Evolutionary conservation across 1,140 invertebrate genomes (phyloP), one percentile per base, ranked within the genome.

Genomic region (Oryctes rhinoceros): DNA sequence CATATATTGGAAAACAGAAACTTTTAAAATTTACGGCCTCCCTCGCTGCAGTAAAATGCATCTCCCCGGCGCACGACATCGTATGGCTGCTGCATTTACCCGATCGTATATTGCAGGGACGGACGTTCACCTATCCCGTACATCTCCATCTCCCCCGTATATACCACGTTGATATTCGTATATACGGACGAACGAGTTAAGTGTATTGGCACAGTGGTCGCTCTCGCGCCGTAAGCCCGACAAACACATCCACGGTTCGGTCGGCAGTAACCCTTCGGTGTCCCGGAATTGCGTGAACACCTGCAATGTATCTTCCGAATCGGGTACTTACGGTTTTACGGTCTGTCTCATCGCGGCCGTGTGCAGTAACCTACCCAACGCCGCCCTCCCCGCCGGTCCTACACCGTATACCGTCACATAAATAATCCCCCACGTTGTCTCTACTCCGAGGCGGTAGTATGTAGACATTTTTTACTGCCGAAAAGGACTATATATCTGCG

Each of bases 381-480:
- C 24, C 47, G 13, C 47, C 13, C 13, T 1, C 47, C 47, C 13
- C 62, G 11, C 65, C 6, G 20, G 65, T 67, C 20, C 20, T 67
- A 67, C 18, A 53, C 49, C 65, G 65, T 44, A 44, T 62, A 62
- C 53, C 65, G 65, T 67, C 65, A 67, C 65, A 67, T 67, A 67
- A 67, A 67, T 67, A 67, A 67, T 67, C 65, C 65, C 65, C 65
- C 18, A 18, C 18, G 65, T 67, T 67, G 65, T 67, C 65, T 67
- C 65, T 24, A 11, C 18, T 11, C 65, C 5, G 20, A 18, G 65
- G 65, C 65, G 65, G 65, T 67, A 67, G 65, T 67, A 67, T 67
- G 65, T 67, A 67, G 65, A 67, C 65, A 67, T 67, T 67, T 67
- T 67, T 67, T 67, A 67, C 65, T 67, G 65, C 65, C 65, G 65